Base-by-base conservation (phyloP, 1,140 invertebrate species). In the Drosophila rhopaloa region DNA sequence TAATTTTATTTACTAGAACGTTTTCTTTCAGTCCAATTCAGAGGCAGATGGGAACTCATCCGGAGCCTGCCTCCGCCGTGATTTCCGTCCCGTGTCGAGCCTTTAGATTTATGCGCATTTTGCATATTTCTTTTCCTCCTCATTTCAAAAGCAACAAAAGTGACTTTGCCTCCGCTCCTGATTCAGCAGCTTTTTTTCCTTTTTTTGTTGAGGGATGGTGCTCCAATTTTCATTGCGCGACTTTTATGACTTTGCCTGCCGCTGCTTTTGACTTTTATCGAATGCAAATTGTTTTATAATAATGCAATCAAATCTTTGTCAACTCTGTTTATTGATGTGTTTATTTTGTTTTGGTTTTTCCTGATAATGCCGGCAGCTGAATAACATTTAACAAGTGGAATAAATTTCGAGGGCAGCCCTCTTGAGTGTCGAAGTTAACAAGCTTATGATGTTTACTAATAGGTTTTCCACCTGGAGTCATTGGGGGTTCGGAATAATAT, bases 241-340 rank as follows among this genome's bases (percentile, higher is more conserved):
- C 84, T 88, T 86, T 88, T 86, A 86, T 86, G 83, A 89, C 76
- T 79, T 76, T 83, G 76, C 66, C 72, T 66, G 83, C 77, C 59
- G 68, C 76, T 88, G 82, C 77, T 65, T 88, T 63, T 83, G 72
- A 75, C 83, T 76, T 89, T 86, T 89, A 86, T 86, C 79, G 83
- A 88, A 86, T 86, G 84, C 83, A 86, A 86, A 86, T 86, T 86
- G 83, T 86, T 86, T 86, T 86, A 78, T 86, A 86, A 86, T 89
- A 88, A 88, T 88, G 79, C 81, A 86, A 86, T 86, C 82, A 78
- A 86, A 86, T 86, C 76, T 83, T 72, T 88, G 76, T 67, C 83
- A 88, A 76, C 79, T 72, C 79, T 79, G 79, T 86, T 86, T 88
- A 83, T 83, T 79, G 79, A 82, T 76, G 83, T 86, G 83, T 86